These are phyloP conservation scores for Chrosomus eos DNA, from an alignment of 2,797 vertebrate genomes.

Conservation along the genomic window DNA sequence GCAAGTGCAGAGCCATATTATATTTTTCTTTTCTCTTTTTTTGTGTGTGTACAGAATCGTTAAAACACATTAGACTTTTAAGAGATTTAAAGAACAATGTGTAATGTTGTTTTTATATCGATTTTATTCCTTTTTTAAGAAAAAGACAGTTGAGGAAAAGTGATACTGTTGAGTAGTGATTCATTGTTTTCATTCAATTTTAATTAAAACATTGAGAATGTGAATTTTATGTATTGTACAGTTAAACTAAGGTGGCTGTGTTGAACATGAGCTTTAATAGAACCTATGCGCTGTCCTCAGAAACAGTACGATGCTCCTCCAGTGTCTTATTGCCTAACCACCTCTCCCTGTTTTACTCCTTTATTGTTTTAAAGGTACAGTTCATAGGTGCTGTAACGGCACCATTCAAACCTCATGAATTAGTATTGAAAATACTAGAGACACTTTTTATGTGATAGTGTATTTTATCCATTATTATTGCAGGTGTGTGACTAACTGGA, in stretches of 20 bases:
- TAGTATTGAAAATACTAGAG: conserved; percentile 11
- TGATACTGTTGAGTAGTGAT: conserved; percentile 65
- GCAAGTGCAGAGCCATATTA: conserved; percentile 63
- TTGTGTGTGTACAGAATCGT: conserved; percentile 61
- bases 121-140: conserved; percentile 65
- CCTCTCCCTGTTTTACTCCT: conserved; percentile 42
- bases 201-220: conserved; percentile 69
- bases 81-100: conserved; percentile 67
- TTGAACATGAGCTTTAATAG: conserved; percentile 44
- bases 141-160: conserved; percentile 66
- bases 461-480: conserved; percentile 25
- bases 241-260: conserved; percentile 57
- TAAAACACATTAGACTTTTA: conserved; percentile 68
- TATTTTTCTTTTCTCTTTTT: conserved; percentile 29
- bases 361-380: conserved; percentile 46
- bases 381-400: conserved; percentile 6
- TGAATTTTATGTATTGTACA: conserved; percentile 68
- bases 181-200: conserved; percentile 67
- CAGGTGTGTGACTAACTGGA: conserved; percentile 2
- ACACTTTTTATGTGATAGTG: neutral
- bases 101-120: conserved; percentile 75
- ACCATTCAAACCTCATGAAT: conserved; percentile 16
- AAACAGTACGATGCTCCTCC: conserved; percentile 10
- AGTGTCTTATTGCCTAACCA: conserved; percentile 36
- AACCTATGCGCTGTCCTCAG: conserved; percentile 29